These are phyloP conservation scores for Lamellibrachia satsuma DNA, from an alignment of 2,888 invertebrate species.

Conservation along the genomic window DNA sequence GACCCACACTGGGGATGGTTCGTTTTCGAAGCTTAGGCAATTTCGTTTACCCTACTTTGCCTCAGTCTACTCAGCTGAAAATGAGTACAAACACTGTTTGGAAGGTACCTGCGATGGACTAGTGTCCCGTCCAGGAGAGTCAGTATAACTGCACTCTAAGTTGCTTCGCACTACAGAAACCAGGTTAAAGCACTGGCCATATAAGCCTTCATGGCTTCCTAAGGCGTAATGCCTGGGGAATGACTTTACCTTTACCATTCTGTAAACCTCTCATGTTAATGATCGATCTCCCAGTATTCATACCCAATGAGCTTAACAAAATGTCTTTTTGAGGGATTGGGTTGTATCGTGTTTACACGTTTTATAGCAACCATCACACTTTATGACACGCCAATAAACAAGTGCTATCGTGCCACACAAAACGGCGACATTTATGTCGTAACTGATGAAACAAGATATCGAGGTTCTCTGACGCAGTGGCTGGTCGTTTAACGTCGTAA, in stretches of 20 bases:
- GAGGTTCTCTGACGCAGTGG: neutral
- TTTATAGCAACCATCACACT: neutral
- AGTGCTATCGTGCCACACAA: neutral
- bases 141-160: too few species aligned
- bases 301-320: neutral
- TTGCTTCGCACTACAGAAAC: too few species aligned
- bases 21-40: too few species aligned
- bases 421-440: neutral
- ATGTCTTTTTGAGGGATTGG: neutral
- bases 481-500: neutral
- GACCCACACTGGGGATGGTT: too few species aligned
- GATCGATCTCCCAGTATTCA: neutral
- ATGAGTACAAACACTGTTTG: too few species aligned
- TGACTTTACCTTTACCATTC: neutral
- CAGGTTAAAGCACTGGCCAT: too few species aligned
- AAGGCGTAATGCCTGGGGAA: too few species aligned
- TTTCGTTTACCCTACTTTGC: too few species aligned
- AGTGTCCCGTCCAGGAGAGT: too few species aligned
- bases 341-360: neutral
- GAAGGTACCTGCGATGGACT: too few species aligned
- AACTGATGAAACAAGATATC: neutral
- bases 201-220: too few species aligned
- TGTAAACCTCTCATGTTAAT: neutral
- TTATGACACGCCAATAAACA: neutral
- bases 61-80: too few species aligned